Evolutionary conservation across 2,797 vertebrate species (phyloP), one percentile per base, ranked within the genome.

Genomic region (Trichosurus vulpecula): DNA sequence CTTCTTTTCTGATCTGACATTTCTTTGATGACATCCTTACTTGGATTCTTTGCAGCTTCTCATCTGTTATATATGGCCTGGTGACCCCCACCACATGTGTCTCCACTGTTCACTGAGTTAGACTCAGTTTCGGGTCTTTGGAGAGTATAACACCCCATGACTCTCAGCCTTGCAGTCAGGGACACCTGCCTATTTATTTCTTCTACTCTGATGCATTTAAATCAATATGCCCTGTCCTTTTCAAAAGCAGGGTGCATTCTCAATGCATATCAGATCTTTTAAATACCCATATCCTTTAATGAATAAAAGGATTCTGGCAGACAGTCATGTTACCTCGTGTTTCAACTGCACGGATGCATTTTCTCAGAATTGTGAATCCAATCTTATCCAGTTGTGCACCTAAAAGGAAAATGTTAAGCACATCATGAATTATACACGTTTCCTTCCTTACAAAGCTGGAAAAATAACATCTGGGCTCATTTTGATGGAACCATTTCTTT

Each of bases 291-390:
- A 41, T 92, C 56, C 54, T 92, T 89, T 96, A 94, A 95, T 58
- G 90, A 96, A 87, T 96, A 93, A 96, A 96, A 93, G 25, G 25
- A 95, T n/a, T 74, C 54, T 91, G 93, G 52, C 35, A 93, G 13
- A 92, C 58, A 90, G 51, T 90, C 96, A 58, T 0, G 51, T 99
- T 99, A 99, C 99, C 99, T 99, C 99, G 99, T 16, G 98, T 99
- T 98, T 99, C 99, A 93, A 99, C 98, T 56, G 99, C 99, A 91
- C 97, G 99, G 98, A 99, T 99, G 96, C 99, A 99, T 96, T 99
- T 99, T 98, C 99, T 99, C 98, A 99, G 98, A 98, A 99, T 98
- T 91, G 98, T 98, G 97, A 99, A 99, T n/a, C 99, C 99, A 94
- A 99, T 98, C 5, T 99, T 99, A 98, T 99, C 99, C 98, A 99